These are phyloP conservation scores for Caenorhabditis tropicalis DNA, from an alignment of 1,140 invertebrate genomes.

Conservation along the genomic window DNA sequence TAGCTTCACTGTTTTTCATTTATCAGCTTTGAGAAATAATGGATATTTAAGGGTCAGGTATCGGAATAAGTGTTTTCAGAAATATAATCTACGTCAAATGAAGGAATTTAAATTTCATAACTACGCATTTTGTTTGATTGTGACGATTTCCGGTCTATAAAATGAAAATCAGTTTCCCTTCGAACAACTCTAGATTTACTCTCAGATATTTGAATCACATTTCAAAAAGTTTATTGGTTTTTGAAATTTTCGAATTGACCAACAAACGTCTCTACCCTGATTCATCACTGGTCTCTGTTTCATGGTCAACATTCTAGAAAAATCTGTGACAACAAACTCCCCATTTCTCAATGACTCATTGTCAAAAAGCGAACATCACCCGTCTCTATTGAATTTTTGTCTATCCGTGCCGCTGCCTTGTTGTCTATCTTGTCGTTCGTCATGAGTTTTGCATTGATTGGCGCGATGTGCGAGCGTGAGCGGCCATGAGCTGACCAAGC, in stretches of 20 bases:
- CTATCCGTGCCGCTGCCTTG: background rate
- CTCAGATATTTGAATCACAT: too few species aligned
- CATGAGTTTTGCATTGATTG: conserved; percentile 40
- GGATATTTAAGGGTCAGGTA: background rate
- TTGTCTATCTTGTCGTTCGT: conserved; percentile 19
- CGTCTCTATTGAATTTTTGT: background rate
- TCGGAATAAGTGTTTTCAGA: too few species aligned
- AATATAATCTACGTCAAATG: too few species aligned
- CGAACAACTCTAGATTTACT: too few species aligned
- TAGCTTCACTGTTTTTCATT: background rate
- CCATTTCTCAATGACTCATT: background rate
- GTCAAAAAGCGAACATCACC: conserved; percentile 28
- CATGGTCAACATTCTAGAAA: conserved; percentile 24
- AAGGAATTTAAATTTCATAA: too few species aligned
- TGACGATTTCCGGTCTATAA: too few species aligned
- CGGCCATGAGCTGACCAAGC: conserved; percentile 28
- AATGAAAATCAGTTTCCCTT: too few species aligned
- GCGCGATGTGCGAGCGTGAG: conserved; percentile 25
- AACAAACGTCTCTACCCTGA: background rate
- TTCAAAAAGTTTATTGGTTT: background rate
- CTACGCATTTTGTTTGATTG: too few species aligned
- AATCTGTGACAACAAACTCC: background rate
- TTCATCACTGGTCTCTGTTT: background rate
- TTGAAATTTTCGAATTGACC: background rate
- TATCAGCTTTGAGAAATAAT: background rate